A percentile compares a stretch with the other conserved stretches of the same genome.
phyloP scores from a whole-genome alignment of 2,888 invertebrate genomes.

The Noctua janthina region DNA sequence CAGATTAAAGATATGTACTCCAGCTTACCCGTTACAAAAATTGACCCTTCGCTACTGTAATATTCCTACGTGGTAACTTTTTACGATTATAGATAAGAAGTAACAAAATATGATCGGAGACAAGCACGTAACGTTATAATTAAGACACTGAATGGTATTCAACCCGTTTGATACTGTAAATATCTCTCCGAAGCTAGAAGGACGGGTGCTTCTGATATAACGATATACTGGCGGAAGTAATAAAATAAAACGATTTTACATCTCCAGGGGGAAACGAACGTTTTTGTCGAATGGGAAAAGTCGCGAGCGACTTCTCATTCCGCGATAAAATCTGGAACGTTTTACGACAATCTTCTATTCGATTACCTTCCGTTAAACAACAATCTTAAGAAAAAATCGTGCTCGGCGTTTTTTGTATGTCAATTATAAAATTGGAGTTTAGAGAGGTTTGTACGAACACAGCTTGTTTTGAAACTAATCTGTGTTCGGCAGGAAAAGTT shows the following conservation, averaged over 20 bases:
- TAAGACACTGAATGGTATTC: slow-evolving; percentile 50
- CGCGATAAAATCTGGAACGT: slow-evolving; percentile 89
- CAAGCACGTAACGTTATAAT: slow-evolving; percentile 46
- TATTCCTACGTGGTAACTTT: slow-evolving; percentile 20
- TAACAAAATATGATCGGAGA: slow-evolving; percentile 10
- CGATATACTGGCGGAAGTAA: slow-evolving; percentile 89
- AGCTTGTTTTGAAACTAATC: not conserved
- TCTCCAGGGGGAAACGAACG: slow-evolving; percentile 88
- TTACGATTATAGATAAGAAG: slow-evolving; percentile 7
- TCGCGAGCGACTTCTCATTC: slow-evolving; percentile 89
- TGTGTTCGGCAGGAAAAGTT: not conserved
- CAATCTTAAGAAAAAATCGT: slow-evolving; percentile 84
- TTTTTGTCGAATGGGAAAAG: slow-evolving; percentile 90
- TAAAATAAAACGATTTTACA: slow-evolving; percentile 91
- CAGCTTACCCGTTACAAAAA: too few species aligned
- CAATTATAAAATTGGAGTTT: slow-evolving; percentile 63
- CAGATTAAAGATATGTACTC: too few species aligned
- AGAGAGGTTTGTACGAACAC: slow-evolving; percentile 5
- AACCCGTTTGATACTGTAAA: slow-evolving; percentile 77
- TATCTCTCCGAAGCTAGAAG: slow-evolving; percentile 78
- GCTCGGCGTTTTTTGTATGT: slow-evolving; percentile 74
- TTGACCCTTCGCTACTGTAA: too few species aligned
- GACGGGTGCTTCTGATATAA: slow-evolving; percentile 84
- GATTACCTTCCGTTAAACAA: slow-evolving; percentile 89
- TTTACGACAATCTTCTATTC: slow-evolving; percentile 90